Base-by-base conservation (phyloP, 1,140 invertebrate genomes). In the Bombus fervidus region DNA sequence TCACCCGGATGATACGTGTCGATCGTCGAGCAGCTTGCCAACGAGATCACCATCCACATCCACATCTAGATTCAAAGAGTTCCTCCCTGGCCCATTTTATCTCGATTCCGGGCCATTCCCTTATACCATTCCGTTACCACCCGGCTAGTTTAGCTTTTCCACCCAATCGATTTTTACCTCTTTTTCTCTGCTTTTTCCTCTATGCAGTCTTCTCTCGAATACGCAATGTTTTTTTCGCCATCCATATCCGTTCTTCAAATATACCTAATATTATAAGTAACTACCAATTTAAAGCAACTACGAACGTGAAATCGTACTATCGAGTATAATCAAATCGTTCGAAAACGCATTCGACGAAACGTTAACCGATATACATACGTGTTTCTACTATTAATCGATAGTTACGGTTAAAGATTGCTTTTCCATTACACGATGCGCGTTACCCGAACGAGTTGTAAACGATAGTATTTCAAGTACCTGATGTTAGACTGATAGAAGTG, bases 1-100 rank as follows among this genome's bases (percentile, higher is more conserved):
- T 88, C 92, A 3, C 91, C 92, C 3, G 93, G 93, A 91, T 95
- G 92, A 95, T 86, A 18, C n/a, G 37, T 76, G 53, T 89, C 82
- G 75, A 73, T 76, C 31, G 76, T 84, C 39, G 43, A 86, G 15
- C 72, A 71, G 59, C n/a, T 66, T n/a, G 68, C 31, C n/a, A 13
- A 31, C n/a, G 5, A 59, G 25, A 31, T 64, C 28, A 28, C 59
- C 62, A 81, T 18, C 77, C 41, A 47, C 9, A 84, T 25, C 73
- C 71, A 72, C 15, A 84, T 25, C 73, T 39, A 72, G 28, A 28
- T 66, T n/a, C 59, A n/a, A 68, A 73, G 3, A n/a, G 25, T 79
- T 68, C 71, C 71, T n/a, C 15, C 28, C 39, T 41, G 34, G 6
- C 28, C 39, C 71, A 1, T 57, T 76, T 39, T 28, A 37, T 18